Base-by-base conservation (phyloP, 2,888 invertebrate species). In the Hemistola chrysoprasaria region DNA sequence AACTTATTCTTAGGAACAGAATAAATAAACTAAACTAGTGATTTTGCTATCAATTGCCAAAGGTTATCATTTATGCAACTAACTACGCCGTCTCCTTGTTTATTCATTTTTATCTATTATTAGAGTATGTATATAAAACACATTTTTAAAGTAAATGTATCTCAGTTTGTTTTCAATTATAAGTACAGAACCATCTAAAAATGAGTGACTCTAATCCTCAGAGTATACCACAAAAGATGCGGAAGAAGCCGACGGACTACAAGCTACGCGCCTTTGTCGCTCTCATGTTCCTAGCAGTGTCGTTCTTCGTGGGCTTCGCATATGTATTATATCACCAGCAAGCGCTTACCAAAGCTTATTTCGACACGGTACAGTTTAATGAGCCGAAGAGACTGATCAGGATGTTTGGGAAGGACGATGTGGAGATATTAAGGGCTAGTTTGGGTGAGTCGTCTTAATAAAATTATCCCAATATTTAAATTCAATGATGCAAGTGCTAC, bases 251-350 rank as follows among this genome's bases (percentile, higher is more conserved):
- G 0, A 92, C 92, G 22, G 95, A 95, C 67, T 95, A 94, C 78
- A 95, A 95, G 79, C 90, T 96, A 0, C 92, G 94, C 50, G 93
- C 93, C 2, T 96, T 96, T 72, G 96, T 96, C 0, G 92, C 92
- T 0, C 91, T 96, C 31, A 90, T 97, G 65, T 96, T 96, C 68
- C 90, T 96, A 1, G 92, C 94, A 10, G 93, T 97, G 16, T 92
- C 94, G 0, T 94, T 96, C 71, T 91, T 96, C 71, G 94, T 97
- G 9, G 94, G 94, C 0, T 94, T 96, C 64, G 95, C 96, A 0
- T 95, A 97, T 64, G 92, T 95, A 1, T 91, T 95, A 43, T 96
- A 96, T 73, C 94, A 95, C 48, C 95, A 94, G 62, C 94, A 96
- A 71, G 93, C 96, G 0, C 80, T 95, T 11, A 95, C 95, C 46